Percentiles rank a stretch among this genome's conserved stretches.
Evolutionary conservation across 2,113 vertebrate genomes (phyloP).

Genomic region (Python bivittatus): DNA sequence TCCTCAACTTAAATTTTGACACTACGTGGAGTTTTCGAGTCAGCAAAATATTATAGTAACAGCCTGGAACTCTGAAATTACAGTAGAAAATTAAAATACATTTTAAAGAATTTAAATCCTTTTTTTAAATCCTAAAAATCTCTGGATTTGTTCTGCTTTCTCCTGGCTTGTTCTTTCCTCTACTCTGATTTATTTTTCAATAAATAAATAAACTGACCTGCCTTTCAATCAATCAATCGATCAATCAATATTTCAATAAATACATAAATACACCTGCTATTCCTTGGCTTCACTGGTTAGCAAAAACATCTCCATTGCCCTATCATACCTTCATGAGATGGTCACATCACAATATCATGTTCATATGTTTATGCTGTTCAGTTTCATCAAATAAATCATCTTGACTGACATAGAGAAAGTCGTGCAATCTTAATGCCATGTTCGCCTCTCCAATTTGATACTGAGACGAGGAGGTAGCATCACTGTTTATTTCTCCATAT

Average conservation of each 20-base stretch:
- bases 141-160: neutral
- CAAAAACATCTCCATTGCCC: neutral
- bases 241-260: too few species aligned
- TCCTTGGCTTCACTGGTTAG: neutral
- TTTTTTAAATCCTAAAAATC: neutral
- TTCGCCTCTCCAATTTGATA: neutral
- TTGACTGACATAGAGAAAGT: neutral
- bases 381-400: neutral
- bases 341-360: neutral
- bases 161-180: too few species aligned
- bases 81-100: slow-evolving; percentile 43
- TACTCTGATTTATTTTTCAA: neutral
- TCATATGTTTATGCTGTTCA: neutral
- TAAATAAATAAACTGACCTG: too few species aligned
- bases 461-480: neutral
- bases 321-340: neutral
- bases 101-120: slow-evolving; percentile 25
- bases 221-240: slow-evolving; percentile 6
- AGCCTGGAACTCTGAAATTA: slow-evolving; percentile 45
- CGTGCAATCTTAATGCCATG: neutral
- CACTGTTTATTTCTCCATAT: neutral
- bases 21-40: slow-evolving; percentile 1
- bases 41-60: slow-evolving; percentile 25
- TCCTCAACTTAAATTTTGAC: neutral
- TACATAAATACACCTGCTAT: neutral